Percentiles rank a stretch among this genome's conserved stretches.
Conservation (phyloP, 2,888 invertebrate species). For the Brachynemurus nebulosus region DNA sequence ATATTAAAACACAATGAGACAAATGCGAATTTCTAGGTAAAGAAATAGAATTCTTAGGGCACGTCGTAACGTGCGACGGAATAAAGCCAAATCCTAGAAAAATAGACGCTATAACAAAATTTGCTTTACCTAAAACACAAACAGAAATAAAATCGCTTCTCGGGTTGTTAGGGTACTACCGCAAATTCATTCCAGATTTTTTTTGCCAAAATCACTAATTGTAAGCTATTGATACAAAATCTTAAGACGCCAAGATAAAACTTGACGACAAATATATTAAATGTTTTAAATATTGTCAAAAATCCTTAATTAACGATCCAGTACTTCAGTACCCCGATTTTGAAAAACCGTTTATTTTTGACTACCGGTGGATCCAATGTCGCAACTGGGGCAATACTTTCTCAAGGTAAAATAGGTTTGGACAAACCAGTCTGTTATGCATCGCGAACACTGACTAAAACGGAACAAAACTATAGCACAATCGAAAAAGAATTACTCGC, state of each 20-base stretch:
- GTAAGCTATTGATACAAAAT: constrained; percentile 1
- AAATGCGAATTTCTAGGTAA: constrained; percentile 25
- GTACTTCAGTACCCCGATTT: constrained; percentile 22
- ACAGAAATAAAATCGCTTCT: constrained; percentile 25
- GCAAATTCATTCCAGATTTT: too few species aligned
- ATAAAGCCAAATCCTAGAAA: too few species aligned
- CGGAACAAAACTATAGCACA: constrained; percentile 13
- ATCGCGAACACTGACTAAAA: constrained; percentile 19
- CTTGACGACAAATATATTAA: not conserved
- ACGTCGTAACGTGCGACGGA: too few species aligned
- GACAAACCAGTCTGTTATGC: constrained; percentile 22
- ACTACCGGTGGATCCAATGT: constrained; percentile 22
- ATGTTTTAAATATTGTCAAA: too few species aligned
- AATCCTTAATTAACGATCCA: constrained; percentile 3
- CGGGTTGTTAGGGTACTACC: too few species aligned
- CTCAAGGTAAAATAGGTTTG: constrained; percentile 12
- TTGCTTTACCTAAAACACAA: constrained; percentile 22
- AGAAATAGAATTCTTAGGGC: constrained; percentile 26
- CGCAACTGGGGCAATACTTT: constrained; percentile 20
- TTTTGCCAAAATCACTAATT: constrained; percentile 16
- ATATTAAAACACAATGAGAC: constrained; percentile 22
- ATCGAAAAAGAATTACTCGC: constrained; percentile 15
- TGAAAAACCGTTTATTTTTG: constrained; percentile 19
- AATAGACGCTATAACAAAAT: too few species aligned
- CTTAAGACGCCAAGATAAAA: constrained; percentile 6